Evolutionary conservation across 2,888 invertebrate species (phyloP).

Genomic region (Drosophila rubida): DNA sequence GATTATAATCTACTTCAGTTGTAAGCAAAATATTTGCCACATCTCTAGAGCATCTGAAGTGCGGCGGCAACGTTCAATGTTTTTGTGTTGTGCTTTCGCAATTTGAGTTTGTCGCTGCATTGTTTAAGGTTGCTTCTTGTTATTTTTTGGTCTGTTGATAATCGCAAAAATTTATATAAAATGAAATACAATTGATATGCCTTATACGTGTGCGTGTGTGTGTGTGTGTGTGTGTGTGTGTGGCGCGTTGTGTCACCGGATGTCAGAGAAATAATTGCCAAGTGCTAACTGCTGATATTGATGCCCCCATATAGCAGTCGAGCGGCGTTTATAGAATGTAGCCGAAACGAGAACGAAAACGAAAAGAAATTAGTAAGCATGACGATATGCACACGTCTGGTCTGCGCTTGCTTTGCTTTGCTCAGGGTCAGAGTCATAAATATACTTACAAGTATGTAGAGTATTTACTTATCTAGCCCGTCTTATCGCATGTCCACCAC

Average conservation of each 20-base stretch:
- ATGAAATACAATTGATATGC: constrained; percentile 44
- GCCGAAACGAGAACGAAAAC: constrained; percentile 25
- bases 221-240: constrained; percentile 7
- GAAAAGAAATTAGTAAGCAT: constrained; percentile 58
- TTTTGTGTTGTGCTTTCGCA: background rate
- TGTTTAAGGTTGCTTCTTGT: constrained; percentile 31
- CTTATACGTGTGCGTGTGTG: constrained; percentile 15
- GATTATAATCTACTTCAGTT: too few relatives aligned
- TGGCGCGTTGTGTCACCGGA: constrained; percentile 61
- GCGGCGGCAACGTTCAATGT: too few relatives aligned
- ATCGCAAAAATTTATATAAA: constrained; percentile 32
- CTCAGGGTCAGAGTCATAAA: constrained; percentile 36
- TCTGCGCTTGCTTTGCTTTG: constrained; percentile 1
- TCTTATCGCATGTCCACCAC: constrained; percentile 38
- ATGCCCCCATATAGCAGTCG: constrained; percentile 49
- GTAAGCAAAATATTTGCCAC: too few relatives aligned
- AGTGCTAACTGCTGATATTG: constrained; percentile 57
- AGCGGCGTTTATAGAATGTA: constrained; percentile 29
- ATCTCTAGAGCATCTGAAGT: constrained; percentile 3
- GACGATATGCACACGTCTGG: constrained; percentile 25
- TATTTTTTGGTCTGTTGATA: constrained; percentile 29
- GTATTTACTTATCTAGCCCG: constrained; percentile 36
- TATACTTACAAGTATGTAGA: background rate
- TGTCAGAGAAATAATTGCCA: constrained; percentile 49
- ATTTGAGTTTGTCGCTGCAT: constrained; percentile 28